Base-by-base conservation (phyloP, 1,140 invertebrate genomes). In the Achroia grisella region DNA sequence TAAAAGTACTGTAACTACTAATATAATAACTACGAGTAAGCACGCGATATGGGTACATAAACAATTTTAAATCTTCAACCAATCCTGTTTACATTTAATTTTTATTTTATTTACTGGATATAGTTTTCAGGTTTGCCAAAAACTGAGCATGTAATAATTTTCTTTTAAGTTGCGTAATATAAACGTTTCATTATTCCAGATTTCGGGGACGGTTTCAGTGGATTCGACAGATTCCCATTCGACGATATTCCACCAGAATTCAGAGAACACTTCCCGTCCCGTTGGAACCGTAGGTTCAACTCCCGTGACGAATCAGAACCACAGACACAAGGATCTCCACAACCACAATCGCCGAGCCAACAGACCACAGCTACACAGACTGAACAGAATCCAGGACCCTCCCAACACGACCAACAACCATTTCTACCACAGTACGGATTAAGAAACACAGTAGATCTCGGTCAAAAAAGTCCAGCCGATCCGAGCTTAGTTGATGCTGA, bases 381-480 rank as follows among this genome's bases (percentile, higher is more conserved):
- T 27, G 73, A 79, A 45, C 60, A 63, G 43, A 57, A 60, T 51
- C 61, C 68, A 6, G 54, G 52, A n/a, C 70, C 57, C 23, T 58
- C 62, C 47, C 53, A 71, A 9, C 52, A 48, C 28, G 48, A 63
- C 13, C 60, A 70, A 34, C 68, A 71, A 23, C 56, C 58, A 8
- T 61, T 53, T 29, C 78, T 93, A 10, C 89, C 90, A 43, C 92
- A 94, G 54, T 90, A 92, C 88, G 90, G 90, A 29, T 61, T 92
- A 29, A 89, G 93, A 42, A 94, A 93, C 52, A 94, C 93, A 8
- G 90, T 93, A 35, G 93, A 94, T 65, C 89, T 94, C 65, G 92
- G 91, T 29, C 90, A 92, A 40, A 92, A 91, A 71, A 89, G 90
- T 44, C 84, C 87, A 41, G 82, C 78, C 10, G 81, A 88, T 36